phyloP scores from a whole-genome alignment of 2,113 vertebrate species.

The Crotalus tigris region DNA sequence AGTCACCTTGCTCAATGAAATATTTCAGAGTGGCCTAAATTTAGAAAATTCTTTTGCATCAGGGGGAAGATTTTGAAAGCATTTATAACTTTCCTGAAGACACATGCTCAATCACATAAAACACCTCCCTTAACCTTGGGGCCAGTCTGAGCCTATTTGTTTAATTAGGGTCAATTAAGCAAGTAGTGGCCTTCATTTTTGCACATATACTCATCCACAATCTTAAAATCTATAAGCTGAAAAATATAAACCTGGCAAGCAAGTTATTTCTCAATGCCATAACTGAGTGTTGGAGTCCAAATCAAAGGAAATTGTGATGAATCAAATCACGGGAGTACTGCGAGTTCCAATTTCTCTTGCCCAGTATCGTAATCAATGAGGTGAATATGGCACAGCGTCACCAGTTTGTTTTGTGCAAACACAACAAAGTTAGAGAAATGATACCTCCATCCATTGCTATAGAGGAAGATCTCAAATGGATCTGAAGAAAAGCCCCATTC shows the following conservation, averaged over 20 bases:
- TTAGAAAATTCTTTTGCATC: background rate
- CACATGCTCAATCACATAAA: background rate
- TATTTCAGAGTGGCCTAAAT: background rate
- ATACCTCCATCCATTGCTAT: background rate
- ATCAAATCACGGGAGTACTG: background rate
- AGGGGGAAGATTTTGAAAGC: background rate
- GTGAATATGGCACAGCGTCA: background rate
- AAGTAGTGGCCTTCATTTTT: background rate
- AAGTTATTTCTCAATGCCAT: background rate
- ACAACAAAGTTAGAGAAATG: background rate
- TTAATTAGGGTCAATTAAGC: background rate
- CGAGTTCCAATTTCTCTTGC: background rate
- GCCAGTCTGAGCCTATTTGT: background rate
- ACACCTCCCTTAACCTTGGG: background rate
- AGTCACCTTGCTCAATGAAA: background rate
- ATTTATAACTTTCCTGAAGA: background rate
- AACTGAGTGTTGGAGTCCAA: background rate
- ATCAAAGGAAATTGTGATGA: background rate
- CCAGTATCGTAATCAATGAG: background rate
- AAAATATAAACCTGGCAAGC: background rate
- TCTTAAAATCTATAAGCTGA: background rate
- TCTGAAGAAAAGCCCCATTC: background rate
- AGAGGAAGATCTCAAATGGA: background rate
- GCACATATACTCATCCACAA: background rate
- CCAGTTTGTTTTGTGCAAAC: background rate